These are phyloP conservation scores for Lithobates sylvaticus DNA, from an alignment of 2,797 vertebrate species.

Conservation along the genomic window DNA sequence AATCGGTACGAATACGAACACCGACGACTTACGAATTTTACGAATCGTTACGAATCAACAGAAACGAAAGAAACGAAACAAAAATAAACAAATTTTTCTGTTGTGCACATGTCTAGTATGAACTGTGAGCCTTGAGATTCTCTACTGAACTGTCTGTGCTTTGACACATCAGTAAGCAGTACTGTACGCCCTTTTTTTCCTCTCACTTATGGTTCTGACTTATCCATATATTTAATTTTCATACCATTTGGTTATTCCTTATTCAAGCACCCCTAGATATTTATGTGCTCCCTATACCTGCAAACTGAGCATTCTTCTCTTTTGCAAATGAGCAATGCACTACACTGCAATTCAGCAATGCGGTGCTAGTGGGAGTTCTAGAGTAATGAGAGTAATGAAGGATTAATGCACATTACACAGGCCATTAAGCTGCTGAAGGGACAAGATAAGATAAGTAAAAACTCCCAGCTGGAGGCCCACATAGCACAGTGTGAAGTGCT, in stretches of 20 bases:
- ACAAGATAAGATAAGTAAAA: slow-evolving; percentile 60
- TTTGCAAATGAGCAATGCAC: slow-evolving; percentile 39
- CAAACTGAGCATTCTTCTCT: not conserved
- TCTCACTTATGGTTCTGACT: not conserved
- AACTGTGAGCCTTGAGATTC: too few relatives aligned
- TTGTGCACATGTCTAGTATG: too few relatives aligned
- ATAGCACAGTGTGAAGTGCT: slow-evolving; percentile 35
- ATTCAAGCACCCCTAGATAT: not conserved
- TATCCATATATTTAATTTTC: too few relatives aligned
- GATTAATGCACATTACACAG: slow-evolving; percentile 62
- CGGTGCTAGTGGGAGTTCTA: slow-evolving; percentile 54
- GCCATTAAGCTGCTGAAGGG: slow-evolving; percentile 54
- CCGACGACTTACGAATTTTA: too few relatives aligned
- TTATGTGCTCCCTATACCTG: not conserved
- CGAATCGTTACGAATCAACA: too few relatives aligned
- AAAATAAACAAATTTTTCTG: too few relatives aligned
- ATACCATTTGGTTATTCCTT: not conserved
- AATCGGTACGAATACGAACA: too few relatives aligned
- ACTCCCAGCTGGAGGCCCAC: slow-evolving; percentile 54
- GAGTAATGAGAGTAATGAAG: slow-evolving; percentile 62
- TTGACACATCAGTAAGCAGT: not conserved
- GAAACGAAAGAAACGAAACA: too few relatives aligned
- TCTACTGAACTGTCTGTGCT: too few relatives aligned
- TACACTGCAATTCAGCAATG: slow-evolving; percentile 16
- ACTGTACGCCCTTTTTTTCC: not conserved